Evolutionary conservation across 2,797 vertebrate genomes (phyloP), one percentile per base, ranked within the genome.

Genomic region (Crax fasciolata): DNA sequence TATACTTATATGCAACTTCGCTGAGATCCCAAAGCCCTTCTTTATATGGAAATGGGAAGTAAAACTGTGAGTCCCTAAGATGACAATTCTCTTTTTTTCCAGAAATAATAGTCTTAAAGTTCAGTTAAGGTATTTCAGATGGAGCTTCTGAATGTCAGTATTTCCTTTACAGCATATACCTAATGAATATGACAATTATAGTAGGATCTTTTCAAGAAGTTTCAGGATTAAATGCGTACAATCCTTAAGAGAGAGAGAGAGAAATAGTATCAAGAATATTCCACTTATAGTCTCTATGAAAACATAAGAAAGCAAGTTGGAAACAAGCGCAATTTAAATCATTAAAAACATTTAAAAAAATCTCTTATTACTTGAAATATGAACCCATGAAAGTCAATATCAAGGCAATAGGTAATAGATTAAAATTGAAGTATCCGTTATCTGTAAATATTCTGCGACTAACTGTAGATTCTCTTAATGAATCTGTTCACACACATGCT

Each of bases 131-230:
- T 0, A n/a, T 57, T 83, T 86, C 49, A 68, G 39, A 62, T 54
- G 19, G 9, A 87, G 43, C 9, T 89, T 84, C 27, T 80, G 54
- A 77, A 77, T 49, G 44, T 78, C 67, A 61, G 24, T 46, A 8
- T 11, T 41, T 8, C 11, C 12, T 77, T 93, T 78, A 63, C 13
- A 27, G 16, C 32, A 76, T 9, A 38, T 44, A 58, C 11, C 18
- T 76, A 85, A 58, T 87, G 55, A 83, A 32, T 5, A 87, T 52
- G 38, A 67, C 20, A 70, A 87, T 67, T 65, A 32, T 68, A 58
- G 77, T 0, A 0, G 43, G 30, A 2, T 28, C 25, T 44, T 46
- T 65, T n/a, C 21, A 75, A 79, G 8, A 3, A 51, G 14, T 38
- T 11, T 70, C 8, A 38, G 35, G 32, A 52, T 78, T 66, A 84